Percentiles rank a stretch among this genome's conserved stretches.
These are phyloP conservation scores for Automeris io DNA, from an alignment of 2,888 invertebrate genomes.

Conservation along the genomic window DNA sequence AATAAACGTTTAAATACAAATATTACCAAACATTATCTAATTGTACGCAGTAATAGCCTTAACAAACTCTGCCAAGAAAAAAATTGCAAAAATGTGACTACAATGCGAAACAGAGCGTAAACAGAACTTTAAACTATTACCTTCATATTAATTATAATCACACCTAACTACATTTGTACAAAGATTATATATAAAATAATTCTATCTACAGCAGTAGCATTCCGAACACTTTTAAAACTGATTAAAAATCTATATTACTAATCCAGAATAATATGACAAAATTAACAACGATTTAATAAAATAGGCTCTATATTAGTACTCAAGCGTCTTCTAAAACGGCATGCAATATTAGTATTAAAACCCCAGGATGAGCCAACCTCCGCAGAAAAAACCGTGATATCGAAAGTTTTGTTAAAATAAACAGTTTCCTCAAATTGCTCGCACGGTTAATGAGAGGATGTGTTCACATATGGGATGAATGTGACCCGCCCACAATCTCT, in stretches of 20 bases:
- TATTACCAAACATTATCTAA: conserved; percentile 9
- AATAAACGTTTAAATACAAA: too few species aligned
- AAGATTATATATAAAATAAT: conserved; percentile 1
- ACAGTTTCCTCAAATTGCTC: conserved; percentile 38
- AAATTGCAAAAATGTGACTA: conserved; percentile 67
- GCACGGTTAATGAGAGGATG: conserved; percentile 58
- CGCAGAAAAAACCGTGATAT: conserved; percentile 33
- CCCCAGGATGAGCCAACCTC: conserved; percentile 69
- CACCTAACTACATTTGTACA: not conserved
- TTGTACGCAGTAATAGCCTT: conserved; percentile 43
- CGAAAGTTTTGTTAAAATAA: conserved; percentile 20
- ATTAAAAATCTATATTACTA: conserved; percentile 6
- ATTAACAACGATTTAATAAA: conserved; percentile 33
- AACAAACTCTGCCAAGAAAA: conserved; percentile 56
- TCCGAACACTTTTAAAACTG: not conserved
- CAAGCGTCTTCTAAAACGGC: conserved; percentile 39
- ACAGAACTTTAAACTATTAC: conserved; percentile 67
- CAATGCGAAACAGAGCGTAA: conserved; percentile 62
- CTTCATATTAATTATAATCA: conserved; percentile 61
- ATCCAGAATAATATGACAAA: conserved; percentile 26
- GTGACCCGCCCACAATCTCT: conserved; percentile 65
- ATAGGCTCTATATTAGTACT: conserved; percentile 1
- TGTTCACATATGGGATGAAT: conserved; percentile 63
- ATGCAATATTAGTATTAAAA: conserved; percentile 45
- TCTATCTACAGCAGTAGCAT: not conserved